A percentile compares a stretch with the other conserved stretches of the same genome.
Evolutionary conservation across 2,797 vertebrate genomes (phyloP).

Genomic region (Coregonus suidteri): DNA sequence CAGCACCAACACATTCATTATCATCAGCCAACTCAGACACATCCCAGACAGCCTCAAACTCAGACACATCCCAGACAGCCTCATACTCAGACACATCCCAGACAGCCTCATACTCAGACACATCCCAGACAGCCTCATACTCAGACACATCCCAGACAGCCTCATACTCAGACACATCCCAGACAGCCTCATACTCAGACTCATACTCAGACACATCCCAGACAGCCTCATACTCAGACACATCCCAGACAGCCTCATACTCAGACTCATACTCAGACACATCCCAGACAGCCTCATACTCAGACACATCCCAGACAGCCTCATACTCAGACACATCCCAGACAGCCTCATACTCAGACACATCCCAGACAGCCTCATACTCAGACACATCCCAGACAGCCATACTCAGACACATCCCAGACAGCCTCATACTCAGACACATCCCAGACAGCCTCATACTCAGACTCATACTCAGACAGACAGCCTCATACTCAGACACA

Average conservation of each 20-base stretch:
- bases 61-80: constrained; percentile 14
- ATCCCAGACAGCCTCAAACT: constrained; percentile 1
- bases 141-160: not conserved
- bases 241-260: constrained; percentile 7
- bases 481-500: not conserved
- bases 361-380: not conserved
- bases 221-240: not conserved
- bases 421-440: not conserved
- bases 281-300: constrained; percentile 4
- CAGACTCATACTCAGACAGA: constrained; percentile 8
- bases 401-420: not conserved
- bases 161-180: not conserved
- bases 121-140: constrained; percentile 7
- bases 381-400: constrained; percentile 15
- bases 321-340: constrained; percentile 1
- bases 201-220: constrained; percentile 1
- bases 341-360: not conserved
- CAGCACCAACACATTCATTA: not conserved
- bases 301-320: not conserved
- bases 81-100: not conserved
- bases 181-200: constrained; percentile 5
- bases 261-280: not conserved
- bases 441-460: constrained; percentile 4
- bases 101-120: not conserved
- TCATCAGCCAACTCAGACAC: constrained; percentile 31